These are phyloP conservation scores for Hirudo medicinalis DNA, from an alignment of 1,140 invertebrate genomes.

Conservation along the genomic window DNA sequence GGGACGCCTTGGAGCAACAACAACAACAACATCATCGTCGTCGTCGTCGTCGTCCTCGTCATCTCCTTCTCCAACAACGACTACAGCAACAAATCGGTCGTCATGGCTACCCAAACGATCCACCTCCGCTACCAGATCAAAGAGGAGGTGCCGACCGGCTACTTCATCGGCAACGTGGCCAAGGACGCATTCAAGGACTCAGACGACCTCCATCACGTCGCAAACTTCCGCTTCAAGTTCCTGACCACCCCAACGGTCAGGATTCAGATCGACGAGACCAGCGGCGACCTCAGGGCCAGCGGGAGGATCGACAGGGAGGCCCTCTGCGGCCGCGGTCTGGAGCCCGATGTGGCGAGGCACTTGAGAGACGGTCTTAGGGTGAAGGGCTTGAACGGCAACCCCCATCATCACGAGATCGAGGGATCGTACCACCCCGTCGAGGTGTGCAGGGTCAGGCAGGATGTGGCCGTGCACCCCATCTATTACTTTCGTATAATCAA, in stretches of 20 bases:
- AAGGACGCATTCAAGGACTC: neutral
- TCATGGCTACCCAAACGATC: neutral
- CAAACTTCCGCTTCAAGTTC: conserved; percentile 14
- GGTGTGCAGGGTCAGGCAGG: conserved; percentile 2
- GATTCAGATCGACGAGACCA: conserved; percentile 8
- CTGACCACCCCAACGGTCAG: neutral
- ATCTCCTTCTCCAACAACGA: no score
- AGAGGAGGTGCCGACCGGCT: conserved; percentile 10
- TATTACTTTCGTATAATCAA: conserved; percentile 19
- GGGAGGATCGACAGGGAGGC: conserved; percentile 16
- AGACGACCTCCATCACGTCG: neutral
- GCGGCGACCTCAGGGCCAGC: neutral
- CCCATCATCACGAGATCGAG: neutral
- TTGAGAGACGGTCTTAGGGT: neutral
- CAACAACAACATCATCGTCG: no score
- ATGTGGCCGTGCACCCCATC: conserved; percentile 18
- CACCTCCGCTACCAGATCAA: conserved; percentile 12
- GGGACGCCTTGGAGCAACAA: no score
- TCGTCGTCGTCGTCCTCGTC: no score
- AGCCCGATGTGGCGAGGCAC: neutral
- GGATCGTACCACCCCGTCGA: neutral
- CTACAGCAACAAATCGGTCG: no score
- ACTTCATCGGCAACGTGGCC: conserved; percentile 14
- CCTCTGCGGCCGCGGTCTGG: neutral
- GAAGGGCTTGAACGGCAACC: neutral